phyloP scores from a whole-genome alignment of 2,113 vertebrate genomes.

The Trematomus loennbergii region DNA sequence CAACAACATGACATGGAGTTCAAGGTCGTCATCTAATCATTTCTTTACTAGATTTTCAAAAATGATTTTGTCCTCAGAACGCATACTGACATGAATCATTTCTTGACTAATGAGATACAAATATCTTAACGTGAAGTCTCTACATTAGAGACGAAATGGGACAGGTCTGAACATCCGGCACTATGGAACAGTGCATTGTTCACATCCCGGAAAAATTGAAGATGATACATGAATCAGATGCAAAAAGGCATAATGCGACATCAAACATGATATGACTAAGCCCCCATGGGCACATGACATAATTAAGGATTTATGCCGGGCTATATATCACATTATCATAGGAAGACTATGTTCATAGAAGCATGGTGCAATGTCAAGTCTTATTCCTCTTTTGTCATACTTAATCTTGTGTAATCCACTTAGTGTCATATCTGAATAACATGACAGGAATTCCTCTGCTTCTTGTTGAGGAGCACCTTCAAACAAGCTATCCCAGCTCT shows the following conservation, averaged over 20 bases:
- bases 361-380: constrained; percentile 58
- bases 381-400: constrained; percentile 75
- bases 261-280: constrained; percentile 68
- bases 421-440: constrained; percentile 80
- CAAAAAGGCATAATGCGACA: constrained; percentile 57
- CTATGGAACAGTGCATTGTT: constrained; percentile 31
- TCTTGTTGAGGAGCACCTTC: constrained; percentile 61
- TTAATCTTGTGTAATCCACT: constrained; percentile 86
- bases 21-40: constrained; percentile 52
- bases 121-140: constrained; percentile 22
- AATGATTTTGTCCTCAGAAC: constrained; percentile 36
- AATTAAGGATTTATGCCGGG: constrained; percentile 74
- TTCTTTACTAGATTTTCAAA: constrained; percentile 26
- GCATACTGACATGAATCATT: constrained; percentile 36
- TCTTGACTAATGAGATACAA: constrained; percentile 41
- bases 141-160: constrained; percentile 23
- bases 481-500: constrained; percentile 47
- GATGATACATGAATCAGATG: constrained; percentile 51
- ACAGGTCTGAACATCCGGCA: constrained; percentile 14
- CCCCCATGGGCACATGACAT: constrained; percentile 60
- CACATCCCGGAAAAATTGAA: constrained; percentile 34
- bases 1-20: constrained; percentile 19
- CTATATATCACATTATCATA: constrained; percentile 70
- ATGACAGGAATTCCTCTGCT: constrained; percentile 71
- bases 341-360: constrained; percentile 57